Conservation (phyloP, 1,140 invertebrate species). For the Caenorhabditis tropicalis region DNA sequence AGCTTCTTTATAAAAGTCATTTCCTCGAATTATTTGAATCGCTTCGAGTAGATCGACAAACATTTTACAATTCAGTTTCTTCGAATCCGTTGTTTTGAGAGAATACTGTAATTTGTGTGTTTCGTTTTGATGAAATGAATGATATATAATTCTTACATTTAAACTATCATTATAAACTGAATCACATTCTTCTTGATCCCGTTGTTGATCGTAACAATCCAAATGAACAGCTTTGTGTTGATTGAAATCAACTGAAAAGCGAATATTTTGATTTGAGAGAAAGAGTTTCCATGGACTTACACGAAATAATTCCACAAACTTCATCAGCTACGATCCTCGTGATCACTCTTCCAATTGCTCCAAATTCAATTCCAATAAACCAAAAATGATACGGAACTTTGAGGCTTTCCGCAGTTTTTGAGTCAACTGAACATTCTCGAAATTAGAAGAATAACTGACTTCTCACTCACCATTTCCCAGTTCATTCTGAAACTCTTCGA, state of each 20-base stretch:
- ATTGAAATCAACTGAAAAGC: neutral
- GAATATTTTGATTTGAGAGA: neutral
- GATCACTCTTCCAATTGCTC: neutral
- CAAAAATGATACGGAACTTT: neutral
- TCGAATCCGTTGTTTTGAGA: neutral
- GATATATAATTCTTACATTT: neutral
- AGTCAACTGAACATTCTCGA: neutral
- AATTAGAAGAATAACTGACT: neutral
- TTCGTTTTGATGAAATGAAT: neutral
- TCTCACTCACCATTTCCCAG: neutral
- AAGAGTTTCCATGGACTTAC: neutral
- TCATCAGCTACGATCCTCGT: neutral
- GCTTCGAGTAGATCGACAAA: neutral
- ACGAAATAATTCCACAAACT: neutral
- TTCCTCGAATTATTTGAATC: neutral
- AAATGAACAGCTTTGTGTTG: neutral
- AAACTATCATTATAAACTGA: neutral
- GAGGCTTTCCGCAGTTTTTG: neutral
- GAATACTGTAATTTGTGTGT: neutral
- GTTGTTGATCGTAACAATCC: neutral
- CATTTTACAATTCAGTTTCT: neutral
- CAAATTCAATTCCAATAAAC: neutral
- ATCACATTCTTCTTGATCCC: neutral
- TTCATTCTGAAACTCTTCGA: neutral
- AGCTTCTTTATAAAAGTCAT: neutral